A percentile compares a stretch with the other conserved stretches of the same genome.
Evolutionary conservation across 1,140 invertebrate genomes (phyloP).

Genomic region (Bombus confusus): DNA sequence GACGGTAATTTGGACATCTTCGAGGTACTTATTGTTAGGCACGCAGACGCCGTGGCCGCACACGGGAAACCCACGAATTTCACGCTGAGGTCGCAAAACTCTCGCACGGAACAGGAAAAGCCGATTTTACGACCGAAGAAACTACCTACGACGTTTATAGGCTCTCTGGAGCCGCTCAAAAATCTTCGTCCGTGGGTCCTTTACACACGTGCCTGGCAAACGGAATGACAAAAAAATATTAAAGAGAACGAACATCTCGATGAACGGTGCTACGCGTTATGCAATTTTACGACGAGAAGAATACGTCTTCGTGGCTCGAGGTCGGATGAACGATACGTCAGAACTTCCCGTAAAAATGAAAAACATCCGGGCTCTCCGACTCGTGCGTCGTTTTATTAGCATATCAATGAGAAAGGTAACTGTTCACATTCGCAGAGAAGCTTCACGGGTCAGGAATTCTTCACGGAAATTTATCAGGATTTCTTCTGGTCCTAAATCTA

Average conservation of each 20-base stretch:
- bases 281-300: not conserved
- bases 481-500: conserved; percentile 45
- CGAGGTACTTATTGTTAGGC: not conserved
- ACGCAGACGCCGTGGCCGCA: not conserved
- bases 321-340: not conserved
- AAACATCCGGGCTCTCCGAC: not conserved
- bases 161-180: not conserved
- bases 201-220: not conserved
- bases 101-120: not conserved
- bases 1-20: not conserved
- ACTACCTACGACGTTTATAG: conserved; percentile 1
- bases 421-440: conserved; percentile 15
- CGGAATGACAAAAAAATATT: not conserved
- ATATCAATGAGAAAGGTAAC: conserved; percentile 10
- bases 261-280: not conserved
- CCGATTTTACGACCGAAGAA: conserved; percentile 5
- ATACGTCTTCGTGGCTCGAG: not conserved
- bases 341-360: conserved; percentile 7
- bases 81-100: not conserved
- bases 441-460: not conserved
- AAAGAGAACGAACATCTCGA: not conserved
- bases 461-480: conserved; percentile 57
- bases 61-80: not conserved
- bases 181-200: not conserved
- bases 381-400: not conserved